phyloP scores from a whole-genome alignment of 2,888 invertebrate genomes.

The Lomographa bimaculata region DNA sequence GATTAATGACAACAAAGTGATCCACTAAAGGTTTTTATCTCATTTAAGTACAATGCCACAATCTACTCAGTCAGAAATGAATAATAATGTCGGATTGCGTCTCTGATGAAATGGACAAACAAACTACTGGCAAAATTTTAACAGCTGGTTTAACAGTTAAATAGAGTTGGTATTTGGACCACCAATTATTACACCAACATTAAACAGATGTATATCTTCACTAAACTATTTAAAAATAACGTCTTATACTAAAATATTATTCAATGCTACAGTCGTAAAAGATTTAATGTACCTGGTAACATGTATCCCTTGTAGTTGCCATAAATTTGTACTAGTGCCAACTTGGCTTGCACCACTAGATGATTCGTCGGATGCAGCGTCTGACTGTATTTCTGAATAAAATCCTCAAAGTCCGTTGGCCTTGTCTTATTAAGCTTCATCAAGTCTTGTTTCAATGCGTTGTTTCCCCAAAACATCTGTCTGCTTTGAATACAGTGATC shows the following conservation, averaged over 20 bases:
- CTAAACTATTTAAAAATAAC: conserved; percentile 16
- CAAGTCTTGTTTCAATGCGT: conserved; percentile 84
- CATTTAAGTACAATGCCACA: too few relatives aligned
- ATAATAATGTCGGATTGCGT: too few relatives aligned
- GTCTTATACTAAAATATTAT: not conserved
- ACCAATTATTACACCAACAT: too few relatives aligned
- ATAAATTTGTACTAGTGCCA: conserved; percentile 87
- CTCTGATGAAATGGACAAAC: too few relatives aligned
- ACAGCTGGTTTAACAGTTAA: too few relatives aligned
- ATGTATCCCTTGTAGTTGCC: conserved; percentile 83
- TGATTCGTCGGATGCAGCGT: conserved; percentile 87
- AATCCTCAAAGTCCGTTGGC: conserved; percentile 84
- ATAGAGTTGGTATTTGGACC: too few relatives aligned
- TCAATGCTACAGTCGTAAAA: too few relatives aligned
- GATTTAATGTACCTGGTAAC: conserved; percentile 70
- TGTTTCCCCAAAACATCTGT: conserved; percentile 85
- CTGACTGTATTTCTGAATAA: conserved; percentile 84
- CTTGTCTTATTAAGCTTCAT: conserved; percentile 76
- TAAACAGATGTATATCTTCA: not conserved
- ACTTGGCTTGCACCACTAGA: conserved; percentile 87
- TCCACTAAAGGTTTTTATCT: too few relatives aligned
- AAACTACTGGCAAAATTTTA: too few relatives aligned
- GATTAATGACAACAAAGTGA: conserved; percentile 3
- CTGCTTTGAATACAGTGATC: conserved; percentile 80
- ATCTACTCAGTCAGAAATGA: too few relatives aligned